Conservation (phyloP, 2,113 vertebrate species). For the Prunella fulvescens region DNA sequence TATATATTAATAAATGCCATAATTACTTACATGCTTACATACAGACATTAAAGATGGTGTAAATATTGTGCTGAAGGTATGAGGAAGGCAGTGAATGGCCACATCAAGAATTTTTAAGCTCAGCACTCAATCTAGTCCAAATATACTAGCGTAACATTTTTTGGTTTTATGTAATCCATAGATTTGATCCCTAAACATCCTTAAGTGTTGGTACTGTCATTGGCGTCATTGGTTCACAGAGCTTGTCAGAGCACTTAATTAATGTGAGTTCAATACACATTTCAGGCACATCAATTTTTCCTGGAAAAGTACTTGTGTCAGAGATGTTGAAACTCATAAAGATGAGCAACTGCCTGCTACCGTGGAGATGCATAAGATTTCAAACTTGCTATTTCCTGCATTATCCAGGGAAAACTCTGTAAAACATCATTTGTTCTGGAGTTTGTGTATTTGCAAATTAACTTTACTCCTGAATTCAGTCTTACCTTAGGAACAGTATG, state of each 20-base stretch:
- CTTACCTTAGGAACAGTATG: background rate
- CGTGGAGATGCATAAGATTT: background rate
- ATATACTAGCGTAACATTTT: background rate
- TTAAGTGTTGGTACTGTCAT: background rate
- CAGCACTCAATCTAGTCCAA: background rate
- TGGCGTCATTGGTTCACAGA: background rate
- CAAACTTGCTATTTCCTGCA: accelerated
- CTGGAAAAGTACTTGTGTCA: background rate
- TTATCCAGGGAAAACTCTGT: background rate
- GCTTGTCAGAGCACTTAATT: background rate
- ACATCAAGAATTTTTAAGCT: background rate
- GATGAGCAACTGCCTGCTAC: background rate
- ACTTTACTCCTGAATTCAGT: background rate
- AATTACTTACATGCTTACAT: background rate
- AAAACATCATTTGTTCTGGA: background rate
- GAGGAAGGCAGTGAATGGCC: background rate
- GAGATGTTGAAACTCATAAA: background rate
- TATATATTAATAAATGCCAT: background rate
- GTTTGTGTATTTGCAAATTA: background rate
- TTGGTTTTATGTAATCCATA: background rate
- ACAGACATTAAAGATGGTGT: background rate
- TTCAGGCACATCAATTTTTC: background rate
- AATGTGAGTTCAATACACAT: background rate
- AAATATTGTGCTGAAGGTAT: background rate
- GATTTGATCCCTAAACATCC: background rate